These are phyloP conservation scores for Erythrocebus patas DNA, from an alignment of 2,113 vertebrate genomes.

Conservation along the genomic window DNA sequence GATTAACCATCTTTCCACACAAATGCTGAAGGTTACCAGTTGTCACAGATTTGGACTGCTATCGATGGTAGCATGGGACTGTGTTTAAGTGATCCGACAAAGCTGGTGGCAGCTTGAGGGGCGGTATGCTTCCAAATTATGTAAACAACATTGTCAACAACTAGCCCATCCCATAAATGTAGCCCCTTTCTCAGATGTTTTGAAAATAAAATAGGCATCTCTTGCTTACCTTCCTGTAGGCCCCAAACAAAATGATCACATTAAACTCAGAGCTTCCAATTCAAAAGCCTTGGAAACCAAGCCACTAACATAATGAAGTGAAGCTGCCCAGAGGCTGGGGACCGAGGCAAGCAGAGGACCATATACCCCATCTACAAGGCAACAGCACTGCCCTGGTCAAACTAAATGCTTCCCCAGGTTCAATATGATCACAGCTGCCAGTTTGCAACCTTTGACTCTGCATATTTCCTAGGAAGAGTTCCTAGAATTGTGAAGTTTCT, in stretches of 20 bases:
- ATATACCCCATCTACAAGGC: background rate
- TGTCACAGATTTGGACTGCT: slow-evolving; percentile 84
- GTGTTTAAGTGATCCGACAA: slow-evolving; percentile 81
- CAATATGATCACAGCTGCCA: background rate
- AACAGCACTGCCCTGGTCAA: fast-evolving
- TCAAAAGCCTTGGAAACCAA: background rate
- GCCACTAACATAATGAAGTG: background rate
- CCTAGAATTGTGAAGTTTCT: background rate
- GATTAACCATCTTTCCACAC: slow-evolving; percentile 81
- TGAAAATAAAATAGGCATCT: slow-evolving; percentile 56
- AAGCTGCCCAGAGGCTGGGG: background rate
- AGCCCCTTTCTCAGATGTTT: slow-evolving; percentile 54
- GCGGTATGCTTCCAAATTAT: slow-evolving; percentile 73
- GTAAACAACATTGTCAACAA: slow-evolving; percentile 83
- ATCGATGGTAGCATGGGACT: slow-evolving; percentile 78
- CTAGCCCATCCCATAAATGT: slow-evolving; percentile 64
- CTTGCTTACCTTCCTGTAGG: slow-evolving; percentile 57
- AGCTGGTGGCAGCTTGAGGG: slow-evolving; percentile 85
- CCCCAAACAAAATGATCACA: slow-evolving; percentile 58
- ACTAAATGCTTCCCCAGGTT: background rate
- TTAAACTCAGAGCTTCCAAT: background rate
- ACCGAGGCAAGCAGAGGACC: background rate
- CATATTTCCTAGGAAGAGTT: background rate
- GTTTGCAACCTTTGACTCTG: background rate
- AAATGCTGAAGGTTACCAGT: slow-evolving; percentile 82